Percentiles rank a stretch among this genome's conserved stretches.
Evolutionary conservation across 1,140 invertebrate species (phyloP).

Genomic region (Plodia interpunctella): DNA sequence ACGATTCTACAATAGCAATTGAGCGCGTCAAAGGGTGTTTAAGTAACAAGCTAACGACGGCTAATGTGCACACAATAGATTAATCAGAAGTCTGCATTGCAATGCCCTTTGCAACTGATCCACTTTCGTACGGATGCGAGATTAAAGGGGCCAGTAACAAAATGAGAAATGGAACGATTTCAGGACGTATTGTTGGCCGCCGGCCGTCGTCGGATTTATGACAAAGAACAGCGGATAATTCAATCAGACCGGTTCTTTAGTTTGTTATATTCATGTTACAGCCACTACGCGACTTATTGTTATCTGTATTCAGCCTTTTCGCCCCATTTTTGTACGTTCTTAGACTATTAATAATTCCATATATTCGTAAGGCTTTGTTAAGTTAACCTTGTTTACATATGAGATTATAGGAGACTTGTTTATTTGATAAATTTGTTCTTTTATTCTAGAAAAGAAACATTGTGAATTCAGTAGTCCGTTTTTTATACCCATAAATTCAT

Average conservation of each 20-base stretch:
- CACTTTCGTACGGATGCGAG: conserved; percentile 75
- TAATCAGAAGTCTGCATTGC: conserved; percentile 71
- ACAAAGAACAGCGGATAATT: conserved; percentile 75
- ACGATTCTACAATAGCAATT: background rate
- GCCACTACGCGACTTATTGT: conserved; percentile 59
- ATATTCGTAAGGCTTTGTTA: conserved; percentile 20
- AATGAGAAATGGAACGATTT: conserved; percentile 77
- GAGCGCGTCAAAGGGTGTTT: background rate
- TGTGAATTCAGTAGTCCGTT: too few relatives aligned
- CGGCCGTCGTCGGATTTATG: conserved; percentile 74
- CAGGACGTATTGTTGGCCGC: conserved; percentile 71
- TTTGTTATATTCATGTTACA: conserved; percentile 73
- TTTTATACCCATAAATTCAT: too few relatives aligned
- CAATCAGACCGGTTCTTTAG: conserved; percentile 72
- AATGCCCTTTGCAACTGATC: conserved; percentile 72
- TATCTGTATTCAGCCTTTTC: conserved; percentile 50
- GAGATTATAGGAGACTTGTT: background rate
- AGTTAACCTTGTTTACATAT: background rate
- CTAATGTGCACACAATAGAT: conserved; percentile 54
- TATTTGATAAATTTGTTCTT: background rate
- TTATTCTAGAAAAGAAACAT: too few relatives aligned
- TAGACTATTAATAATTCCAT: conserved; percentile 5
- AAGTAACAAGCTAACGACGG: conserved; percentile 19
- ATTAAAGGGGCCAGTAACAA: conserved; percentile 76
- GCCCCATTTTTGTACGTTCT: conserved; percentile 38